Conservation (phyloP, 2,888 invertebrate genomes). For the Caenorhabditis imperialis region DNA sequence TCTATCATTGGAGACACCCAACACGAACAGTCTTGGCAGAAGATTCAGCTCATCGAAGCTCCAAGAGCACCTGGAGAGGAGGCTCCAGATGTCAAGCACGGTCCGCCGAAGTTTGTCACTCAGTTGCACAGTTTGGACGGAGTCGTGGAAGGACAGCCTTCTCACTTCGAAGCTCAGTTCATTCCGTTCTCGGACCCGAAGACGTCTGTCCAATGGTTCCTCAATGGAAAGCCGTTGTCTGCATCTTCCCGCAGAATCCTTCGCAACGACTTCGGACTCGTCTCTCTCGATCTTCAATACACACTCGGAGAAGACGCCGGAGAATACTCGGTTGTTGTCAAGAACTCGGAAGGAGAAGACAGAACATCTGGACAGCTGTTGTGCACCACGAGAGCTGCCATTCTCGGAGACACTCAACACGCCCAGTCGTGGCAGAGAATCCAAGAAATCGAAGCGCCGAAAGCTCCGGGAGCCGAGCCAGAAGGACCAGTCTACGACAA, state of each 20-base stretch:
- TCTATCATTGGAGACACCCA: slow-evolving; percentile 86
- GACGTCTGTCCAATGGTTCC: slow-evolving; percentile 78
- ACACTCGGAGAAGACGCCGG: slow-evolving; percentile 84
- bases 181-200: slow-evolving; percentile 80
- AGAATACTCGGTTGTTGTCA: slow-evolving; percentile 82
- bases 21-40: slow-evolving; percentile 91
- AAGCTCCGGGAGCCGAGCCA: slow-evolving; percentile 82
- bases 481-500: slow-evolving; percentile 90
- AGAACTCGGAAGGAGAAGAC: slow-evolving; percentile 92
- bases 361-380: slow-evolving; percentile 80
- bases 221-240: slow-evolving; percentile 90
- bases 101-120: slow-evolving; percentile 86
- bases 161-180: slow-evolving; percentile 92
- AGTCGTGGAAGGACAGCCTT: slow-evolving; percentile 85
- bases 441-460: slow-evolving; percentile 85
- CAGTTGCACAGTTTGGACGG: slow-evolving; percentile 64
- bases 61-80: slow-evolving; percentile 69
- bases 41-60: slow-evolving; percentile 89
- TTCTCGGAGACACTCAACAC: slow-evolving; percentile 89
- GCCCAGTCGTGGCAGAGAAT: slow-evolving; percentile 93
- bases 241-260: slow-evolving; percentile 77
- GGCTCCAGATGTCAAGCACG: slow-evolving; percentile 80
- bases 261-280: slow-evolving; percentile 93
- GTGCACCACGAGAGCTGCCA: slow-evolving; percentile 70
- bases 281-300: slow-evolving; percentile 89